phyloP scores from a whole-genome alignment of 2,888 invertebrate species.

The Thera britannica region DNA sequence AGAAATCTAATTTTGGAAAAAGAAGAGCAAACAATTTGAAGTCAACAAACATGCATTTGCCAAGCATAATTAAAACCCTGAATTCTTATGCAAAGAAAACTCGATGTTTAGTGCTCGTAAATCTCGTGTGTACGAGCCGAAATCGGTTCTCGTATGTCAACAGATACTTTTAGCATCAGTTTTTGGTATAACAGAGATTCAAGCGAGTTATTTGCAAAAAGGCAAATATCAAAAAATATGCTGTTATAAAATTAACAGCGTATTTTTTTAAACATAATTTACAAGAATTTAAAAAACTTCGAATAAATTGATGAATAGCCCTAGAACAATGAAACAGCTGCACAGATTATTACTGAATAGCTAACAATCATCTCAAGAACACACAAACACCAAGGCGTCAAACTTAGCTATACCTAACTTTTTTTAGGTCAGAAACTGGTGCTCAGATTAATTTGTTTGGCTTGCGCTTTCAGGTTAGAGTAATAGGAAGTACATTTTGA shows the following conservation, averaged over 20 bases:
- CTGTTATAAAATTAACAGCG: too few relatives aligned
- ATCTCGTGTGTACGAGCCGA: slow-evolving; percentile 20
- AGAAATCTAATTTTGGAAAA: neutral
- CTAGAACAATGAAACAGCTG: too few relatives aligned
- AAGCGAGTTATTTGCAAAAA: too few relatives aligned
- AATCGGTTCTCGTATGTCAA: slow-evolving; percentile 31
- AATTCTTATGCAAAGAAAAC: slow-evolving; percentile 26
- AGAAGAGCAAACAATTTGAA: slow-evolving; percentile 4
- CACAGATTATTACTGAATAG: too few relatives aligned
- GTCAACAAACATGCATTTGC: slow-evolving; percentile 12
- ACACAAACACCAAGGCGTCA: neutral
- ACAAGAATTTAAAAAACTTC: too few relatives aligned
- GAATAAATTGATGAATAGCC: too few relatives aligned
- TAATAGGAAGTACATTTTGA: slow-evolving; percentile 4
- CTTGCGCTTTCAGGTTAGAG: slow-evolving; percentile 4
- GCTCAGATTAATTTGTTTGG: slow-evolving; percentile 13
- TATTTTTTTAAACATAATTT: neutral
- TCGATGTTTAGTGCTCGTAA: slow-evolving; percentile 21
- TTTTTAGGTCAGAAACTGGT: neutral
- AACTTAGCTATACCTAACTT: too few relatives aligned
- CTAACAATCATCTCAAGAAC: neutral
- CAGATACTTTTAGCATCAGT: slow-evolving; percentile 8
- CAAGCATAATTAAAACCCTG: slow-evolving; percentile 28
- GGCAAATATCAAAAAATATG: neutral
- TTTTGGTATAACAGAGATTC: neutral